Conservation (phyloP, 1,140 invertebrate species). For the Vanessa atalanta region DNA sequence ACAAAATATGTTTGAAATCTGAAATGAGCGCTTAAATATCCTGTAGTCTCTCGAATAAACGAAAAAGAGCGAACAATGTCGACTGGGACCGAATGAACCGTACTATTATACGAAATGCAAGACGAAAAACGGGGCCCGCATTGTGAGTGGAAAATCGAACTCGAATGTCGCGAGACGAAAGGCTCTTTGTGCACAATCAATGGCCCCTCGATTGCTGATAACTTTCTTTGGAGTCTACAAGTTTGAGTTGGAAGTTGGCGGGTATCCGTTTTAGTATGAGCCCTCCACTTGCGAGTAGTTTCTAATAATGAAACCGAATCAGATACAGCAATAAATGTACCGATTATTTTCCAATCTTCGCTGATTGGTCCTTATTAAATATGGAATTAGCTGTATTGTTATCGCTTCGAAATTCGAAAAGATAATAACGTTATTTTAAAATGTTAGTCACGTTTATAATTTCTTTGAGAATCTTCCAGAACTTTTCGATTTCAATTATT, state of each 20-base stretch:
- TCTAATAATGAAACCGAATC: slow-evolving; percentile 38
- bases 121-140: slow-evolving; percentile 70
- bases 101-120: slow-evolving; percentile 72
- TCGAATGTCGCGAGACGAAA: slow-evolving; percentile 76
- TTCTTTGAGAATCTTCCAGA: slow-evolving; percentile 27
- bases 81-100: slow-evolving; percentile 60
- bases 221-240: slow-evolving; percentile 73
- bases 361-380: slow-evolving; percentile 20
- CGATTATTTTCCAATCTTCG: slow-evolving; percentile 15
- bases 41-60: slow-evolving; percentile 39
- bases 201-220: slow-evolving; percentile 76
- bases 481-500: slow-evolving; percentile 30
- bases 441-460: slow-evolving; percentile 53
- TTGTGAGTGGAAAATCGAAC: slow-evolving; percentile 76
- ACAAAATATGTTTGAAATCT: slow-evolving; percentile 19
- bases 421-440: slow-evolving; percentile 41
- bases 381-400: slow-evolving; percentile 44
- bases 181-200: slow-evolving; percentile 77
- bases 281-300: slow-evolving; percentile 41
- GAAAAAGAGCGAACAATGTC: slow-evolving; percentile 57
- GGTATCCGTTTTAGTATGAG: slow-evolving; percentile 52
- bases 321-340: slow-evolving; percentile 34
- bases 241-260: slow-evolving; percentile 65
- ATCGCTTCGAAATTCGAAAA: slow-evolving; percentile 34
- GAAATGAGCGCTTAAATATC: slow-evolving; percentile 8